A percentile compares a stretch with the other conserved stretches of the same genome.
These are phyloP conservation scores for Volucella inanis DNA, from an alignment of 2,888 invertebrate genomes.

Conservation along the genomic window DNA sequence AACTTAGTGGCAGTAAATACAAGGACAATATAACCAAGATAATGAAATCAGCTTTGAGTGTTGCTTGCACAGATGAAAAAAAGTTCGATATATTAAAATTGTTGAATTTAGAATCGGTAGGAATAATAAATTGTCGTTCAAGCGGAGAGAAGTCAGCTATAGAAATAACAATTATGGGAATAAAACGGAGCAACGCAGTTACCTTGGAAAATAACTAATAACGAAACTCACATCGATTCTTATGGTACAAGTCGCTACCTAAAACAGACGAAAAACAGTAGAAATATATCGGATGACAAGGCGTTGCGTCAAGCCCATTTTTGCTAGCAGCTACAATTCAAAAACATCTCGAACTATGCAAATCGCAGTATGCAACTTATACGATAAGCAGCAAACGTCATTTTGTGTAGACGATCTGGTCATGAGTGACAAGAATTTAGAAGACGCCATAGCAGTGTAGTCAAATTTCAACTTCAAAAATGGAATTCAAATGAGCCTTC, in stretches of 20 bases:
- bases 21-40: too few relatives aligned
- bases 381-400: constrained; percentile 12
- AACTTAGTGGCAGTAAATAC: constrained; percentile 1
- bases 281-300: constrained; percentile 4
- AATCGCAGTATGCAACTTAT: constrained; percentile 43
- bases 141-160: constrained; percentile 21
- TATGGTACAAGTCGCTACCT: constrained; percentile 36
- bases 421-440: constrained; percentile 1
- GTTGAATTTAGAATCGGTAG: background rate
- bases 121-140: background rate
- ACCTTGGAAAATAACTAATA: too few relatives aligned
- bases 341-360: constrained; percentile 52
- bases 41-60: background rate
- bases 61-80: background rate
- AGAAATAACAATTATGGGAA: too few relatives aligned
- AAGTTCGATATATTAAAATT: constrained; percentile 3
- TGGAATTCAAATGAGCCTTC: constrained; percentile 62
- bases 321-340: constrained; percentile 66
- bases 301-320: constrained; percentile 67
- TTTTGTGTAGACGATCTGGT: constrained; percentile 29
- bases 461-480: constrained; percentile 54
- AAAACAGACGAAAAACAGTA: constrained; percentile 19
- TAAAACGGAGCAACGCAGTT: too few relatives aligned
- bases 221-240: too few relatives aligned
- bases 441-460: background rate